These are phyloP conservation scores for Luperina testacea DNA, from an alignment of 2,888 invertebrate species.

Conservation along the genomic window DNA sequence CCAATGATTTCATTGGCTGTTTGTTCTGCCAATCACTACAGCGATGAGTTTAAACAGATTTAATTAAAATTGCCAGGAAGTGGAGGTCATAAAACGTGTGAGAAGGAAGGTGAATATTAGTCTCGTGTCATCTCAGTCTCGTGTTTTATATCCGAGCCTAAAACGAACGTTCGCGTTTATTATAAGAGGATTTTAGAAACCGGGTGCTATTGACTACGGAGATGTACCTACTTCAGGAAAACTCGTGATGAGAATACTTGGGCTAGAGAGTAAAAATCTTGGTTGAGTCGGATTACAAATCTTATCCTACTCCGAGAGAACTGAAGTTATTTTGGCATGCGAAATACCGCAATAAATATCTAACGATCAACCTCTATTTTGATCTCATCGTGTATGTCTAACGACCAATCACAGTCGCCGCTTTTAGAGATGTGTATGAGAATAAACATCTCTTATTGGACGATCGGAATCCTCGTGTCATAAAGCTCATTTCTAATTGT, in stretches of 20 bases:
- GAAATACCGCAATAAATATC: too few relatives aligned
- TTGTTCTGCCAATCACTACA: not conserved
- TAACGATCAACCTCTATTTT: not conserved
- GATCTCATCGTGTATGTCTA: not conserved
- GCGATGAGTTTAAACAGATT: not conserved
- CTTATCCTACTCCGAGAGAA: not conserved
- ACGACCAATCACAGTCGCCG: not conserved
- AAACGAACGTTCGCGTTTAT: not conserved
- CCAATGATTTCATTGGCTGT: conserved; percentile 15
- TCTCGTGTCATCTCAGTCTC: not conserved
- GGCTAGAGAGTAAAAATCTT: not conserved
- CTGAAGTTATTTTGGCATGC: not conserved
- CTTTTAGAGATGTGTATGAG: not conserved
- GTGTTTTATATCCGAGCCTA: not conserved
- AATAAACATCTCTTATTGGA: conserved; percentile 6
- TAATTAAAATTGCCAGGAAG: not conserved
- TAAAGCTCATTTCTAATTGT: conserved; percentile 10
- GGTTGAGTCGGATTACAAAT: not conserved
- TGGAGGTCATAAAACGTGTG: conserved; percentile 6
- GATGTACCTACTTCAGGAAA: not conserved
- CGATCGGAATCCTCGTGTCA: not conserved
- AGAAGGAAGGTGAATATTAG: not conserved
- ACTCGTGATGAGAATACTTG: not conserved
- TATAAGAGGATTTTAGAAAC: not conserved
- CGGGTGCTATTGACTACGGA: not conserved